These are phyloP conservation scores for Aix galericulata DNA, from an alignment of 2,113 vertebrate species.

Conservation along the genomic window DNA sequence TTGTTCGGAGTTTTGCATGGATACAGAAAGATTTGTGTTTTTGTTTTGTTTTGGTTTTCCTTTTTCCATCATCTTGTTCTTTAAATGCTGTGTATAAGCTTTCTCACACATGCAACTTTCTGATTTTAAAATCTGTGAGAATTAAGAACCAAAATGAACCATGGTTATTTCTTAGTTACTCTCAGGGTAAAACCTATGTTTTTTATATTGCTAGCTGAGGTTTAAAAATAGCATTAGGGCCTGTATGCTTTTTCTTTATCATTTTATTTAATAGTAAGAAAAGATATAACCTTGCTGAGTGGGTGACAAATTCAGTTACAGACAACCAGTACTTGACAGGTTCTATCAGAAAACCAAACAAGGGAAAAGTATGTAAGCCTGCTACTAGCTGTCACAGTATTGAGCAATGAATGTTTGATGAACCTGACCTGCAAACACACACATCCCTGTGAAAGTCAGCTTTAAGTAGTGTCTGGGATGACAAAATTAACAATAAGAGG, in stretches of 20 bases:
- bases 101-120: not conserved
- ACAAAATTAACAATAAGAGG: conserved; percentile 75
- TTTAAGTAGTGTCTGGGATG: conserved; percentile 69
- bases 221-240: conserved; percentile 8
- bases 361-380: conserved; percentile 50
- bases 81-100: not conserved
- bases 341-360: conserved; percentile 83
- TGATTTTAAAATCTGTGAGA: not conserved
- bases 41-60: not conserved
- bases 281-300: conserved; percentile 71
- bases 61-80: not conserved
- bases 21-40: not conserved
- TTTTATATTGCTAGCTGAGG: conserved; percentile 27
- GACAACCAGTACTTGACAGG: conserved; percentile 76
- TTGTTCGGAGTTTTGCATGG: not conserved
- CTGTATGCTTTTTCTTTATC: conserved; percentile 39
- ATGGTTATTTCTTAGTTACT: not conserved
- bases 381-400: conserved; percentile 77
- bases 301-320: conserved; percentile 76
- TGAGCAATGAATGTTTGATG: conserved; percentile 83
- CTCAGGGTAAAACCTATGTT: not conserved
- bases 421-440: conserved; percentile 78
- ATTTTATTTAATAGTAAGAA: conserved; percentile 66
- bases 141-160: not conserved
- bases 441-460: conserved; percentile 66